These are phyloP conservation scores for Myrmecophaga tridactyla DNA, from an alignment of 2,113 vertebrate genomes.

Conservation along the genomic window DNA sequence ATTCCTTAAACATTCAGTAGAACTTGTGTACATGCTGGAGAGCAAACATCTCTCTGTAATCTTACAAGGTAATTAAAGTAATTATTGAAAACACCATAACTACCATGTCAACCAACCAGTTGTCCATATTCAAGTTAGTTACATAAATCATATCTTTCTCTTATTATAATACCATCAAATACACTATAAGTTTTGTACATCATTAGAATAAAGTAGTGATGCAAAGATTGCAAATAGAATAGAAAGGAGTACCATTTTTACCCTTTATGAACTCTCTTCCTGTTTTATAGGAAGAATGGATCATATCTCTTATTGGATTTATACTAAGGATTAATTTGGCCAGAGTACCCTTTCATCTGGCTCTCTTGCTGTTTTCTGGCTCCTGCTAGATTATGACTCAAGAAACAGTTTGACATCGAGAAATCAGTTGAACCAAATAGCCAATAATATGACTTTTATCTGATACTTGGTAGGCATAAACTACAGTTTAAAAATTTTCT, in stretches of 20 bases:
- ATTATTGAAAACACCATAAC: neutral
- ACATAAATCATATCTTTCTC: neutral
- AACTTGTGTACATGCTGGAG: constrained; percentile 93
- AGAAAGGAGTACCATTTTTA: neutral
- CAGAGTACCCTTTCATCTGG: neutral
- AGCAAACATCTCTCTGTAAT: constrained; percentile 91
- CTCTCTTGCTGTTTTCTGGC: neutral
- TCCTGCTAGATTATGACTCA: neutral
- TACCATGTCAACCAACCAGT: neutral
- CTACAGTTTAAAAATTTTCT: neutral
- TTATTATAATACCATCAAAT: fast-evolving
- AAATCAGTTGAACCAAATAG: neutral
- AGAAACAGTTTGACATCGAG: neutral
- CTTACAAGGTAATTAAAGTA: constrained; percentile 89
- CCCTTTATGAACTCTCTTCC: neutral
- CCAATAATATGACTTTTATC: neutral
- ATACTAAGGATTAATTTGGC: neutral
- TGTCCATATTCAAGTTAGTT: neutral
- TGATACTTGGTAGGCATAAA: neutral
- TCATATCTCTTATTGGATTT: neutral
- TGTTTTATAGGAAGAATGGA: neutral
- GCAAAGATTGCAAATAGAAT: neutral
- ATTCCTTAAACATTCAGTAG: constrained; percentile 93
- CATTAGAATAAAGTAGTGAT: too few relatives aligned
- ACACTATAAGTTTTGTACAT: neutral